phyloP scores from a whole-genome alignment of 2,888 invertebrate genomes.

The Lasius fuliginosus region DNA sequence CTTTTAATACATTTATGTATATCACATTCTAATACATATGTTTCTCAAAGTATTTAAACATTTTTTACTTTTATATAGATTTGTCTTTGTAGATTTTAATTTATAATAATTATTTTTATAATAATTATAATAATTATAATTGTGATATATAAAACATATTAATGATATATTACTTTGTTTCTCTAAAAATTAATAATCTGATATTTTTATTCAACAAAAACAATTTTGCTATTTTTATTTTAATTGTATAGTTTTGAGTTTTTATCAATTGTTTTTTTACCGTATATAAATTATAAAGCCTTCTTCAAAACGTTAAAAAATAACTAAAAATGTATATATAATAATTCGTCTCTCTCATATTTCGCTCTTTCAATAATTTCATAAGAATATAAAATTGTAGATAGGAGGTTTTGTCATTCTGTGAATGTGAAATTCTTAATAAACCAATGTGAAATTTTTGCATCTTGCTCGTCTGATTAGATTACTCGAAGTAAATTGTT shows the following conservation, averaged over 20 bases:
- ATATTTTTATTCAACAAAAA: neutral
- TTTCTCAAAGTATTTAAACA: neutral
- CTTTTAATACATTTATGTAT: neutral
- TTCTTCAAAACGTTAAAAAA: neutral
- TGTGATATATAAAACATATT: neutral
- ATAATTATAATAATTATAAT: neutral
- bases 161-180: neutral
- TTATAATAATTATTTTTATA: neutral
- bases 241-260: neutral
- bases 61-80: neutral
- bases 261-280: neutral
- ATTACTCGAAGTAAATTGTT: constrained; percentile 51
- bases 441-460: constrained; percentile 19
- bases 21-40: constrained; percentile 1
- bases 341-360: neutral
- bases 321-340: neutral
- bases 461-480: constrained; percentile 35
- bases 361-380: neutral
- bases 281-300: neutral
- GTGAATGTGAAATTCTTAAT: neutral
- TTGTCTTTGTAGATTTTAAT: neutral
- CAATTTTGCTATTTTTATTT: neutral
- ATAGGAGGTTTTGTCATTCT: neutral
- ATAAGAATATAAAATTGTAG: neutral
- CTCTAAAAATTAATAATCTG: neutral